Evolutionary conservation across 2,888 invertebrate species (phyloP), one percentile per base, ranked within the genome.

Genomic region (Diaprepes abbreviatus): DNA sequence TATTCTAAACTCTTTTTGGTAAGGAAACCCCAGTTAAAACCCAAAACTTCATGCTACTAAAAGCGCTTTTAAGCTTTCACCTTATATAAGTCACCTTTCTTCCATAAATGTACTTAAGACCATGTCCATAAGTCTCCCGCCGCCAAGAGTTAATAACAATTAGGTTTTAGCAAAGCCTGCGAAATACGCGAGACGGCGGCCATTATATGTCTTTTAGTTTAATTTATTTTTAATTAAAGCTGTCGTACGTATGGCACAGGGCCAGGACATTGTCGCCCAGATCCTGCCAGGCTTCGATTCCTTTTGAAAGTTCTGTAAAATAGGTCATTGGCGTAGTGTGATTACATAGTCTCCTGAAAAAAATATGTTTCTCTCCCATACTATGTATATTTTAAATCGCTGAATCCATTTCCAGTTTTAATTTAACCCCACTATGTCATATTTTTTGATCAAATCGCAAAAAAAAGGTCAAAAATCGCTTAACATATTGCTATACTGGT

Each of bases 221-320:
- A 66, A 66, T 66, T 66, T 66, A 66, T 66, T 66, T 66, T 66
- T 66, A 58, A 66, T 66, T 66, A 66, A 59, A 35, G 40, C 19
- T 36, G 50, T 66, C 66, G 48, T 65, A 57, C 45, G 45, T 57
- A 57, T 65, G 55, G 55, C 57, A 57, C 36, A 19, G 48, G 58
- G 62, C 62, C 62, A 62, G 50, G 50, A 52, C 10, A 24, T 38
- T 62, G 50, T 62, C 50, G 50, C 21, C 62, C 50, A 62, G 62
- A 45, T 21, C 45, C 36, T 52, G 50, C 52, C 50, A 45, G 45
- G 45, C 45, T 52, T 62, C 52, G 52, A 62, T 62, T 35, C 35
- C 9, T 17, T 43, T 48, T 24, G 24, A 24, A 43, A 45, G 24
- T 45, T 45, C 12, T 45, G 24, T 45, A 24, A n/a, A 45, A 3